These are phyloP conservation scores for Dreissena rostriformis DNA, from an alignment of 1,140 invertebrate species.

Conservation along the genomic window DNA sequence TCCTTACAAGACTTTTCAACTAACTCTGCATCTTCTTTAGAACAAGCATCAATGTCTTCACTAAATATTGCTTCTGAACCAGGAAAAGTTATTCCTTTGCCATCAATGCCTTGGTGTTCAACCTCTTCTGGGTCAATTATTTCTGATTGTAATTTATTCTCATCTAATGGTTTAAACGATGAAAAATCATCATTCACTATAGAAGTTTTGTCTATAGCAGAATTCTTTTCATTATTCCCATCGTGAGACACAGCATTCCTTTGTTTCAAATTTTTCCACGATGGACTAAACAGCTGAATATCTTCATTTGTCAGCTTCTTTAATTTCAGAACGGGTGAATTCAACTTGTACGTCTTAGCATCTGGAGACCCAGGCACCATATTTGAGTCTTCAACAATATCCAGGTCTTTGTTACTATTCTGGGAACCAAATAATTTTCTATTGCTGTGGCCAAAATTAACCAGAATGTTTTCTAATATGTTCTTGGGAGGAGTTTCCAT, in stretches of 20 bases:
- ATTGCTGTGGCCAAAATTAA: conserved; percentile 44
- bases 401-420: background rate
- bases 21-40: too few relatives aligned
- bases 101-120: too few relatives aligned
- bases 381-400: conserved; percentile 62
- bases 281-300: conserved; percentile 65
- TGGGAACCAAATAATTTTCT: conserved; percentile 60
- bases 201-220: background rate
- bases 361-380: conserved; percentile 63
- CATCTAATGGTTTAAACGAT: conserved; percentile 62
- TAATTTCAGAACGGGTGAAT: conserved; percentile 69
- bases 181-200: conserved; percentile 69
- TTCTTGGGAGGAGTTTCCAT: conserved; percentile 66
- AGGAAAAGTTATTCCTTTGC: too few relatives aligned
- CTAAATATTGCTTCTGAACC: too few relatives aligned
- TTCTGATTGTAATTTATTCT: too few relatives aligned
- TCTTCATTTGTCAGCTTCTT: conserved; percentile 69
- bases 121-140: too few relatives aligned
- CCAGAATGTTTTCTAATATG: conserved; percentile 27
- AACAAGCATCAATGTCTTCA: too few relatives aligned
- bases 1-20: too few relatives aligned
- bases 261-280: background rate
- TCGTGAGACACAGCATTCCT: too few relatives aligned
- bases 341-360: conserved; percentile 31
- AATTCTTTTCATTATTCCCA: too few relatives aligned